Conservation (phyloP, 2,888 invertebrate genomes). For the Heliconius cydno region DNA sequence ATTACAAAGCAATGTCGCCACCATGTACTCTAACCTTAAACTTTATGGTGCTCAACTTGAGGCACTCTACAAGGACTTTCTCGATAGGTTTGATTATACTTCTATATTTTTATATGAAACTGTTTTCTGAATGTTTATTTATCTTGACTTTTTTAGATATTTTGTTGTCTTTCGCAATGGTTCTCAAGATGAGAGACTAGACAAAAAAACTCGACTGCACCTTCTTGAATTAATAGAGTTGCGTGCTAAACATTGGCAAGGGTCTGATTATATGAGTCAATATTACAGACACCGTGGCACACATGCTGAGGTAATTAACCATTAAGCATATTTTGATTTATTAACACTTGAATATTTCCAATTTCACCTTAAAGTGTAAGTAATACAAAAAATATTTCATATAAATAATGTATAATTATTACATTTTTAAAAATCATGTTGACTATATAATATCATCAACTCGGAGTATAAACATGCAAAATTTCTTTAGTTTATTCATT, state of each 20-base stretch:
- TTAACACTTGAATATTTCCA: background rate
- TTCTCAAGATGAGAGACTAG: conserved; percentile 93
- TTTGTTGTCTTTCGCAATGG: conserved; percentile 95
- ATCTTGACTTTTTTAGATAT: conserved; percentile 83
- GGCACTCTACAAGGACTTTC: conserved; percentile 91
- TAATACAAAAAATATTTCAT: background rate
- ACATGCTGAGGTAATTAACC: conserved; percentile 78
- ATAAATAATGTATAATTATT: background rate
- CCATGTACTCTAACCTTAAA: conserved; percentile 91
- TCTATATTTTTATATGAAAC: conserved; percentile 10
- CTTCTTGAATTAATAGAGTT: conserved; percentile 96
- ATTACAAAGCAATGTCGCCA: conserved; percentile 88
- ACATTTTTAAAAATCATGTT: no score
- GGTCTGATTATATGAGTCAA: conserved; percentile 91
- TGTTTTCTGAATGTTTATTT: conserved; percentile 54
- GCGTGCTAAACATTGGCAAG: conserved; percentile 95
- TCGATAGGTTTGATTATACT: conserved; percentile 84
- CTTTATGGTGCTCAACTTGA: conserved; percentile 92
- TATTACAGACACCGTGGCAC: conserved; percentile 90
- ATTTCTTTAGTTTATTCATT: background rate
- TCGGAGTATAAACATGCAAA: background rate
- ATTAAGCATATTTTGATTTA: background rate
- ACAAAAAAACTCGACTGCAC: conserved; percentile 92
- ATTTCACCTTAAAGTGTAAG: background rate
- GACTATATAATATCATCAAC: no score